Evolutionary conservation across 2,797 vertebrate genomes (phyloP).

Genomic region (Hozukius guyotensis): DNA sequence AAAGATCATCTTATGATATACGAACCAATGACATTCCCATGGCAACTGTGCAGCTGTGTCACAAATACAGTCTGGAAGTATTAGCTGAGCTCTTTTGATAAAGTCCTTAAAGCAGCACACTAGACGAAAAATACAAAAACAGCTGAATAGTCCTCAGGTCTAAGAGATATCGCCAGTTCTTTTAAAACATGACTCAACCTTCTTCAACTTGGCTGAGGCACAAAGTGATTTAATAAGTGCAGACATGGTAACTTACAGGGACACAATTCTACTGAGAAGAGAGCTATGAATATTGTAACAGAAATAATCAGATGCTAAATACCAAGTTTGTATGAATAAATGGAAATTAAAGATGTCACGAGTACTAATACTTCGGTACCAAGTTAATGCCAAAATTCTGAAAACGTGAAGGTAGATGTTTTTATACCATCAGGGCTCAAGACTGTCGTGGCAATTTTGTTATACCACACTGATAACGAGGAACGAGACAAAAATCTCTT

Average conservation of each 20-base stretch:
- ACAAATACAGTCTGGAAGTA: background rate
- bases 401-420: background rate
- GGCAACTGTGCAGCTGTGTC: background rate
- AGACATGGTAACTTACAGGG: background rate
- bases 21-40: background rate
- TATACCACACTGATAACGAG: too few species aligned
- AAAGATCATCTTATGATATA: background rate
- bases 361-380: background rate
- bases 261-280: background rate
- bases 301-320: background rate
- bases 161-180: background rate
- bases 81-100: background rate
- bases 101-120: background rate
- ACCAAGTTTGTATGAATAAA: background rate
- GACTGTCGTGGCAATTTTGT: too few species aligned
- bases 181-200: constrained; percentile 21
- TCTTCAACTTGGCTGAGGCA: background rate
- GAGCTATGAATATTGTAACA: background rate
- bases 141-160: background rate
- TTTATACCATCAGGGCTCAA: background rate
- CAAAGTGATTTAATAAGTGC: background rate
- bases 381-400: background rate
- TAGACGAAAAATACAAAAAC: background rate
- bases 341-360: background rate
- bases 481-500: too few species aligned